A percentile compares a stretch with the other conserved stretches of the same genome.
These are phyloP conservation scores for Hanleya hanleyi DNA, from an alignment of 2,888 invertebrate species.

Conservation along the genomic window DNA sequence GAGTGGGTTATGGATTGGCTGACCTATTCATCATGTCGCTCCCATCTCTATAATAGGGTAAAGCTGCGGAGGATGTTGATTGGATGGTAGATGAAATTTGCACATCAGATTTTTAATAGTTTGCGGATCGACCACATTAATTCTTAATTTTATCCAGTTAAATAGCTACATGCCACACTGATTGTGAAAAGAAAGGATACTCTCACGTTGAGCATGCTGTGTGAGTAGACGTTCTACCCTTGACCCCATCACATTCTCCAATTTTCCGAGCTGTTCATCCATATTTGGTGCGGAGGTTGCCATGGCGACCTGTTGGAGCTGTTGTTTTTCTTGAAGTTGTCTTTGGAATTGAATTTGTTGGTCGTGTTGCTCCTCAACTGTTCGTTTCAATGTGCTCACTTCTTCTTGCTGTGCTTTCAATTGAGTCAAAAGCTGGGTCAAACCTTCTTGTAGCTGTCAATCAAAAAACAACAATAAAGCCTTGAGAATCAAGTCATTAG, in stretches of 20 bases:
- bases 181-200: slow-evolving; percentile 72
- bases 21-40: too few relatives aligned
- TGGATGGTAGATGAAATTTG: too few relatives aligned
- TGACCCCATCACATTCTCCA: slow-evolving; percentile 61
- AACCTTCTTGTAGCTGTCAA: slow-evolving; percentile 53
- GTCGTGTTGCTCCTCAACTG: slow-evolving; percentile 63
- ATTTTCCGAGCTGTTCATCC: slow-evolving; percentile 62
- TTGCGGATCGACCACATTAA: too few relatives aligned
- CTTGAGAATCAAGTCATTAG: too few relatives aligned
- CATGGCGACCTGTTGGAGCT: slow-evolving; percentile 51
- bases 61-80: too few relatives aligned
- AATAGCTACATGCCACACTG: too few relatives aligned
- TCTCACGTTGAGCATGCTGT: slow-evolving; percentile 62
- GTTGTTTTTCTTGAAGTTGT: slow-evolving; percentile 52
- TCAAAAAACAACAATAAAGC: slow-evolving; percentile 3
- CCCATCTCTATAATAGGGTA: too few relatives aligned
- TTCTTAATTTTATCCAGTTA: too few relatives aligned
- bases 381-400: slow-evolving; percentile 53
- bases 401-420: slow-evolving; percentile 63
- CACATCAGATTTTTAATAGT: too few relatives aligned
- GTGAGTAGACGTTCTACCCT: slow-evolving; percentile 62
- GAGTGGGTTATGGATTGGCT: too few relatives aligned
- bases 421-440: slow-evolving; percentile 49
- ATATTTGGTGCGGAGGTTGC: slow-evolving; percentile 52
- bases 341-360: slow-evolving; percentile 54